Evolutionary conservation across 30 jellyfish, hydroid and myxozoan genomes (phyloP).

Genomic region (Clytia hemisphaerica): DNA sequence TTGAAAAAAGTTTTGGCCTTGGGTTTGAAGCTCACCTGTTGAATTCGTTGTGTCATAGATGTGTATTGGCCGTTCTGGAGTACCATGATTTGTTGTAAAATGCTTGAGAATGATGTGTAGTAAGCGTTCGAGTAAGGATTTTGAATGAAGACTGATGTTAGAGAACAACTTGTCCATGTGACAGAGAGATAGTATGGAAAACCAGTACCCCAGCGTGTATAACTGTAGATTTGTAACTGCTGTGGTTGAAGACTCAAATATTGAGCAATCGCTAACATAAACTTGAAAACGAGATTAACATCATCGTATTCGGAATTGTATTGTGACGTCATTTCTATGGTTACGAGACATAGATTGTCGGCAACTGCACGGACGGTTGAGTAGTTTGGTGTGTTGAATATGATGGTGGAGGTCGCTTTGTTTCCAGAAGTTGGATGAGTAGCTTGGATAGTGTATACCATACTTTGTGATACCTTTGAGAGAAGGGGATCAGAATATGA

Average conservation of each 20-base stretch:
- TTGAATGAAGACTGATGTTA: not conserved
- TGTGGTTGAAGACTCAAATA: slow-evolving; percentile 23
- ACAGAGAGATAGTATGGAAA: slow-evolving; percentile 3
- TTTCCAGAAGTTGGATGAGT: slow-evolving; percentile 57
- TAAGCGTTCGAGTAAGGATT: not conserved
- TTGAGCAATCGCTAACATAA: slow-evolving; percentile 38
- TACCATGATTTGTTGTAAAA: not conserved
- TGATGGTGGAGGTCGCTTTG: slow-evolving; percentile 14
- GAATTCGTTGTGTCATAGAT: not conserved
- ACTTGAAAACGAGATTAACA: slow-evolving; percentile 17
- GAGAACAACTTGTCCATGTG: slow-evolving; percentile 38
- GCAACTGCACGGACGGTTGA: slow-evolving; percentile 9
- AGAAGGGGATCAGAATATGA: too few species aligned
- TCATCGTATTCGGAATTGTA: slow-evolving; percentile 57
- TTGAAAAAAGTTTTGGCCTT: too few species aligned
- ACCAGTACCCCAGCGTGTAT: slow-evolving; percentile 16
- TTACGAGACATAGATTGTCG: slow-evolving; percentile 47
- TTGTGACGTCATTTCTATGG: slow-evolving; percentile 25
- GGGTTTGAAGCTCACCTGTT: too few species aligned
- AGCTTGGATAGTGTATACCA: slow-evolving; percentile 41
- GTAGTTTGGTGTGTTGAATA: slow-evolving; percentile 29
- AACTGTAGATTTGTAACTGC: slow-evolving; percentile 49
- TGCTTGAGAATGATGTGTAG: not conserved
- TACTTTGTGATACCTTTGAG: slow-evolving; percentile 12
- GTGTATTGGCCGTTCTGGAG: too few species aligned